phyloP scores from a whole-genome alignment of 2,888 invertebrate species.

The Diploptera punctata region DNA sequence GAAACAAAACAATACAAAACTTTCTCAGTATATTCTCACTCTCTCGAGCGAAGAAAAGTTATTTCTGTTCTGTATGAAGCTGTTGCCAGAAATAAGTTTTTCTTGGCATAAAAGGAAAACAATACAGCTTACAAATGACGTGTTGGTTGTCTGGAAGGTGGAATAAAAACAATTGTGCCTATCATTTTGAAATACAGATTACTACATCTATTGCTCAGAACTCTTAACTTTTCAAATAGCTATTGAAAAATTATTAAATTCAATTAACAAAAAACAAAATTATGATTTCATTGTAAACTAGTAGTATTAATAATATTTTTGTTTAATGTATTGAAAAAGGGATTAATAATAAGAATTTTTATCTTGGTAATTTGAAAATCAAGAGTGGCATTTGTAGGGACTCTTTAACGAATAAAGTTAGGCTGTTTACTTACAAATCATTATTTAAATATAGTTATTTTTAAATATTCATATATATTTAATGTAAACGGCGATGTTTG shows the following conservation, averaged over 20 bases:
- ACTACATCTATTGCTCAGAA: neutral
- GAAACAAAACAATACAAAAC: slow-evolving; percentile 9
- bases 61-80: neutral
- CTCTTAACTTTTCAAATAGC: neutral
- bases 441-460: too few species aligned
- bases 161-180: neutral
- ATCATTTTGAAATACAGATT: neutral
- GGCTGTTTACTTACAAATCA: too few species aligned
- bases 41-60: neutral
- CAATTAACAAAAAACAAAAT: neutral
- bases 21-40: neutral
- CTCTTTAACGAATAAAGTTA: too few species aligned
- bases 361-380: too few species aligned
- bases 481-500: too few species aligned
- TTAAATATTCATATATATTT: too few species aligned
- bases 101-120: neutral
- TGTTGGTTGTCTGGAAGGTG: neutral
- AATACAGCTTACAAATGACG: neutral
- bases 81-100: slow-evolving; percentile 6
- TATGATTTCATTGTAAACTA: neutral
- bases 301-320: neutral
- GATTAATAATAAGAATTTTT: too few species aligned
- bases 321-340: too few species aligned
- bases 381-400: too few species aligned
- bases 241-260: neutral